phyloP scores from a whole-genome alignment of 2,113 vertebrate species.

The Corythoichthys haematopterus region DNA sequence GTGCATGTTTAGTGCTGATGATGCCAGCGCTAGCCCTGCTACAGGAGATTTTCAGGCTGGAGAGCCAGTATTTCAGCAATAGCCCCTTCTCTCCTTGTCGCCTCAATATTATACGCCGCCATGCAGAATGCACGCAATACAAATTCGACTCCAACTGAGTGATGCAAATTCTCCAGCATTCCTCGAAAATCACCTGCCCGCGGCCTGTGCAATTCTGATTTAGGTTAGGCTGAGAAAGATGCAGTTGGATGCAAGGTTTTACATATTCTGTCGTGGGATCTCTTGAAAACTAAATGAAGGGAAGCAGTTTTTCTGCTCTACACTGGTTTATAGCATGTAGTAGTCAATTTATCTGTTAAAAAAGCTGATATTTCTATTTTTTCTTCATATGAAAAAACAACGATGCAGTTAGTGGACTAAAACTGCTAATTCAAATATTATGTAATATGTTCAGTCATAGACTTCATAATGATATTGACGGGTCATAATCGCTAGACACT shows the following conservation, averaged over 20 bases:
- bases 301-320: neutral
- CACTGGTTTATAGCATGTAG: too few relatives aligned
- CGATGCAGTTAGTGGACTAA: too few relatives aligned
- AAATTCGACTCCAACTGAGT: slow-evolving; percentile 15
- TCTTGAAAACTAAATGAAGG: too few relatives aligned
- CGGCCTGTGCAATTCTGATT: slow-evolving; percentile 7
- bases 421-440: too few relatives aligned
- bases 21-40: slow-evolving; percentile 39
- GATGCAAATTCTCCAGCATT: slow-evolving; percentile 40
- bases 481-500: too few relatives aligned
- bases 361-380: too few relatives aligned
- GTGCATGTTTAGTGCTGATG: slow-evolving; percentile 28
- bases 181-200: slow-evolving; percentile 30
- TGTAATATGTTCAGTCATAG: too few relatives aligned
- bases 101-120: slow-evolving; percentile 27
- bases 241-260: slow-evolving; percentile 17
- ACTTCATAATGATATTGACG: too few relatives aligned
- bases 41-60: slow-evolving; percentile 38
- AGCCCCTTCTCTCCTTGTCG: slow-evolving; percentile 21
- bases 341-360: too few relatives aligned
- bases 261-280: neutral
- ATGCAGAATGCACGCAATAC: slow-evolving; percentile 30
- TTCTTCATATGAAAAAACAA: too few relatives aligned
- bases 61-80: slow-evolving; percentile 21
- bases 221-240: slow-evolving; percentile 9